Percentiles rank a stretch among this genome's conserved stretches.
These are phyloP conservation scores for Stigmatopora nigra DNA, from an alignment of 2,113 vertebrate species.

Conservation along the genomic window DNA sequence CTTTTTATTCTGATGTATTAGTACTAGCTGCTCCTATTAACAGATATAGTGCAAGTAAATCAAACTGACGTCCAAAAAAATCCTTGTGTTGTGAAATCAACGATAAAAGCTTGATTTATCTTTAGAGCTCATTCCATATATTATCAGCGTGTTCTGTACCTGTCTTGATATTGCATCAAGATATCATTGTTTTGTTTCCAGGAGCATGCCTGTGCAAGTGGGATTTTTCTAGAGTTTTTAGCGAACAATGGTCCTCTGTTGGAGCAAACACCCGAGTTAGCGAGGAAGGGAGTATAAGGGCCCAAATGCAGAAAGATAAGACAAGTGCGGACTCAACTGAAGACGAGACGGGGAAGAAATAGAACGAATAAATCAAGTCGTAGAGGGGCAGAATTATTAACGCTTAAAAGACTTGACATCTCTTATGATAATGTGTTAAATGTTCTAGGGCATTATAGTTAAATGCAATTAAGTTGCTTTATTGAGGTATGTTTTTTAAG, in stretches of 20 bases:
- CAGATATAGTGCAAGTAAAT: background rate
- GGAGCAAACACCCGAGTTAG: constrained; percentile 61
- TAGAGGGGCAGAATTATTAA: constrained; percentile 26
- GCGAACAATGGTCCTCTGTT: constrained; percentile 66
- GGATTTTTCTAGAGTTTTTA: constrained; percentile 44
- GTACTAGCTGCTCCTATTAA: constrained; percentile 20
- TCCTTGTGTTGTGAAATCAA: constrained; percentile 17
- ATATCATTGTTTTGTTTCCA: constrained; percentile 61
- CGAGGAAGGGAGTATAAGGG: constrained; percentile 60
- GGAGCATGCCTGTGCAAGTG: constrained; percentile 65
- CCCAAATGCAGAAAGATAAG: constrained; percentile 57
- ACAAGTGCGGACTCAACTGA: constrained; percentile 65
- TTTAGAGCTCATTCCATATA: constrained; percentile 17
- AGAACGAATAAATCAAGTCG: background rate
- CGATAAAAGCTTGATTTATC: constrained; percentile 17
- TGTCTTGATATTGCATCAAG: constrained; percentile 54
- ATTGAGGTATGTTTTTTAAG: background rate
- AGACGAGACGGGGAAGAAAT: constrained; percentile 23
- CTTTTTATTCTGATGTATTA: background rate
- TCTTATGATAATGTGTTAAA: background rate
- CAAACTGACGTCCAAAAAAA: constrained; percentile 35
- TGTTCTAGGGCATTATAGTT: background rate
- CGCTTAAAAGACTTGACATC: background rate
- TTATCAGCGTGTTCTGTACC: constrained; percentile 17
- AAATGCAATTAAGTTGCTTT: background rate